These are phyloP conservation scores for Leptura quadrifasciata DNA, from an alignment of 2,888 invertebrate species.

Conservation along the genomic window DNA sequence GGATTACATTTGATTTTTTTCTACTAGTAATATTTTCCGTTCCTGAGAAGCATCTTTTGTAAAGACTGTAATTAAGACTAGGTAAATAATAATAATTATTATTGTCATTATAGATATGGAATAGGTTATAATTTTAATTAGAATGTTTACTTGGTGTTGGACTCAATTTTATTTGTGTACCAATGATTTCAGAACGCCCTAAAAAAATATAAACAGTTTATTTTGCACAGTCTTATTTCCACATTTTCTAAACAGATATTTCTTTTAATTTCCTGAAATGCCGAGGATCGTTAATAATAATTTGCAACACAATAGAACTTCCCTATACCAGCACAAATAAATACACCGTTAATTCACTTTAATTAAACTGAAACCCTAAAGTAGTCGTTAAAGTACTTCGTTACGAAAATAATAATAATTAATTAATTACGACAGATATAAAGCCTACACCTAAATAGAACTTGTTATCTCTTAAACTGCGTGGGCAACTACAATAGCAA, in stretches of 20 bases:
- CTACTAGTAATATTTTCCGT: too few species aligned
- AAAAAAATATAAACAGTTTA: too few species aligned
- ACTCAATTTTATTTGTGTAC: too few species aligned
- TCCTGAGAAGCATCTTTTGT: too few species aligned
- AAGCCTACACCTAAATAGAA: slow-evolving; percentile 2
- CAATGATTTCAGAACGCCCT: too few species aligned
- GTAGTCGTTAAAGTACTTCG: background rate
- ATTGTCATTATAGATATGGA: too few species aligned
- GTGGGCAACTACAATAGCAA: background rate
- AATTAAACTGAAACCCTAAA: background rate
- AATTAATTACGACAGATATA: background rate
- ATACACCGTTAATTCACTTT: background rate
- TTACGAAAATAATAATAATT: slow-evolving; percentile 5
- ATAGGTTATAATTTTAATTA: too few species aligned
- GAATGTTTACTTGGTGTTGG: too few species aligned
- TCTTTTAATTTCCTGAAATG: background rate
- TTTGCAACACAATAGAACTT: background rate
- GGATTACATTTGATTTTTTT: too few species aligned
- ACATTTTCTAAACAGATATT: background rate
- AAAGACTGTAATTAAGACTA: too few species aligned
- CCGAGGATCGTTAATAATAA: background rate
- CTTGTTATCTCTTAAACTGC: background rate
- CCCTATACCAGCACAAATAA: background rate
- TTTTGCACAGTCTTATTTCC: background rate
- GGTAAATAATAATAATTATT: too few species aligned